Conservation (phyloP, 2,113 vertebrate genomes). For the Rhodinocichla rosea region DNA sequence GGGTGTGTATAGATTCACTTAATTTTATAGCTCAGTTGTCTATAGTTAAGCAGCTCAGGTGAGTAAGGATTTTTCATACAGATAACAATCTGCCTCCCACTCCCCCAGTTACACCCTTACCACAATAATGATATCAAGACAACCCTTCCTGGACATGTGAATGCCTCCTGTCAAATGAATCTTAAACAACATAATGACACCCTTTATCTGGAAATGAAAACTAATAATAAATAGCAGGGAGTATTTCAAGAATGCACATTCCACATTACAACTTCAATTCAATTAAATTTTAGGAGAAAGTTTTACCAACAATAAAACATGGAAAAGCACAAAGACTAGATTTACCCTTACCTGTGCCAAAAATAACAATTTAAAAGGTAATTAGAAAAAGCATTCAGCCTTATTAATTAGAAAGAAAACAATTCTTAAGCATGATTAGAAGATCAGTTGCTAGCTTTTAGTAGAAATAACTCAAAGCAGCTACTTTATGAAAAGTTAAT, state of each 20-base stretch:
- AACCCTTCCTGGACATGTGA: background rate
- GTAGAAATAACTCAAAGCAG: conserved; percentile 22
- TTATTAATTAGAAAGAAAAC: background rate
- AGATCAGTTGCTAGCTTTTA: background rate
- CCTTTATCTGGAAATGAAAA: conserved; percentile 13
- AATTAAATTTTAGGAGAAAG: background rate
- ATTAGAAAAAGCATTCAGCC: background rate
- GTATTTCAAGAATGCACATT: background rate
- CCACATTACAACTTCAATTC: background rate
- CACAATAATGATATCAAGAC: background rate
- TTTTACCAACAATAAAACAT: background rate
- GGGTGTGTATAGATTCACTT: background rate
- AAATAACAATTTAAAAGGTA: background rate
- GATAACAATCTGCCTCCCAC: conserved; percentile 14
- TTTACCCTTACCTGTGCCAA: background rate
- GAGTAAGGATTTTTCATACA: background rate
- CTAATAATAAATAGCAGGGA: background rate
- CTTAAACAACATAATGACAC: background rate
- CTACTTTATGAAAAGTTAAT: conserved; percentile 50
- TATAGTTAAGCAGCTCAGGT: background rate
- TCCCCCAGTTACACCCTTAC: background rate
- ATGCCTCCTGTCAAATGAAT: conserved; percentile 18
- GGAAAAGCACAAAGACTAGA: background rate
- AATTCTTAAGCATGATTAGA: background rate
- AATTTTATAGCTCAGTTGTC: background rate